A percentile compares a stretch with the other conserved stretches of the same genome.
Evolutionary conservation across 2,888 invertebrate species (phyloP).

Genomic region (Parnassius glacialis): DNA sequence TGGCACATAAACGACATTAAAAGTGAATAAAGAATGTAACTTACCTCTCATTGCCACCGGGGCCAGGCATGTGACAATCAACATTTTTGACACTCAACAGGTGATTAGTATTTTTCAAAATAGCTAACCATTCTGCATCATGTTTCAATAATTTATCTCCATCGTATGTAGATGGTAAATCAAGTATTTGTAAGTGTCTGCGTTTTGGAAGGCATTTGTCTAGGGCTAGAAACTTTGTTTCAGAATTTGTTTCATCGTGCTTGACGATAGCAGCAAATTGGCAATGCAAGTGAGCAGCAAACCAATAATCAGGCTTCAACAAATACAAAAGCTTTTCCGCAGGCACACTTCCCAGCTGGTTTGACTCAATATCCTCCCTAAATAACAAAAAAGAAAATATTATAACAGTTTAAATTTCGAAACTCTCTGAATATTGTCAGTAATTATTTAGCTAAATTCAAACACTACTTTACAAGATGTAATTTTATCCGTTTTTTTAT

Average conservation of each 20-base stretch:
- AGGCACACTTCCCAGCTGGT: conserved; percentile 93
- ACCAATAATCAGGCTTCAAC: conserved; percentile 95
- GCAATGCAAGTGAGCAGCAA: conserved; percentile 97
- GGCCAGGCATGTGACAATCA: conserved; percentile 91
- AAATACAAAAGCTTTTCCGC: conserved; percentile 89
- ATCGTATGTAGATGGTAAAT: conserved; percentile 79
- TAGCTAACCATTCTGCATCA: conserved; percentile 97
- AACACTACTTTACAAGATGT: too few relatives aligned
- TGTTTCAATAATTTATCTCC: conserved; percentile 83
- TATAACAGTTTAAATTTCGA: neutral
- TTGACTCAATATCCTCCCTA: conserved; percentile 90
- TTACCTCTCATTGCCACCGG: conserved; percentile 85
- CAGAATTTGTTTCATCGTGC: conserved; percentile 74
- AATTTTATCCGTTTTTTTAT: too few relatives aligned
- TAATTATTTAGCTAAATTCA: too few relatives aligned
- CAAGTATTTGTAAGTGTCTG: conserved; percentile 92
- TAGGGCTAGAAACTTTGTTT: conserved; percentile 93
- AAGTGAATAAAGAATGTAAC: conserved; percentile 13
- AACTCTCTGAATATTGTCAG: too few relatives aligned
- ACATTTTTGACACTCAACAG: conserved; percentile 86
- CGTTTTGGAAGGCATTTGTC: conserved; percentile 97
- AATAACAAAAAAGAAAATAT: conserved; percentile 32
- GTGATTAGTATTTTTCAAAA: conserved; percentile 94
- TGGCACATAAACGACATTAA: neutral
- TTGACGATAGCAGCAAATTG: conserved; percentile 94